A percentile compares a stretch with the other conserved stretches of the same genome.
phyloP scores from a whole-genome alignment of 2,888 invertebrate genomes.

The Lycocerus yunnanus region DNA sequence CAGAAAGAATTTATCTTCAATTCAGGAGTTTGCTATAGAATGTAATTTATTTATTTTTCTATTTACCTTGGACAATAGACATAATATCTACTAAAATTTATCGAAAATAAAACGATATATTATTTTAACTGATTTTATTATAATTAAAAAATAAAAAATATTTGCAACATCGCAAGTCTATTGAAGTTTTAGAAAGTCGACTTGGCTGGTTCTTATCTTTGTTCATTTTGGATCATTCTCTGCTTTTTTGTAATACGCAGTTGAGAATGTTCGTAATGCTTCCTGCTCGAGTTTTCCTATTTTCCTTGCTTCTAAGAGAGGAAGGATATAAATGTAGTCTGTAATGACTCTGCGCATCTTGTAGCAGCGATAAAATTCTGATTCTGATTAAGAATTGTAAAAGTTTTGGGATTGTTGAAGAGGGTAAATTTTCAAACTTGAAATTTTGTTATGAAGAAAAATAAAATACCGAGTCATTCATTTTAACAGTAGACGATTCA shows the following conservation, averaged over 20 bases:
- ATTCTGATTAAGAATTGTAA: background rate
- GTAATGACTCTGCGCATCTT: background rate
- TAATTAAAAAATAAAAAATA: background rate
- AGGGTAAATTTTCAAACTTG: background rate
- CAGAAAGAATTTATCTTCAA: background rate
- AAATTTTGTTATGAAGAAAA: background rate
- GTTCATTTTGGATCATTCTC: background rate
- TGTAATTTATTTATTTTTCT: background rate
- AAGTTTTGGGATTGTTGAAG: background rate
- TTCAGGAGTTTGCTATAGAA: background rate
- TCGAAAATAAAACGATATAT: too few relatives aligned
- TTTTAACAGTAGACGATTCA: background rate
- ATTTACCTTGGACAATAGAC: background rate
- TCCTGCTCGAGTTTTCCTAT: background rate
- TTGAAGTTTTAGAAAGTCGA: background rate
- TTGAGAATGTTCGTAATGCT: background rate
- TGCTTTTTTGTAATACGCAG: background rate
- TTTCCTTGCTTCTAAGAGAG: background rate
- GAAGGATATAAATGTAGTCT: background rate
- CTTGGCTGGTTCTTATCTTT: background rate
- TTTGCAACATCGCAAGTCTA: background rate
- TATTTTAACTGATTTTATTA: background rate
- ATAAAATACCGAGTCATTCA: background rate
- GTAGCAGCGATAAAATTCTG: slow-evolving; percentile 1
- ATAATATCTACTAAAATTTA: too few relatives aligned